Evolutionary conservation across 2,888 invertebrate genomes (phyloP), one percentile per base, ranked within the genome.

Genomic region (Melikaiella ostensackeni): DNA sequence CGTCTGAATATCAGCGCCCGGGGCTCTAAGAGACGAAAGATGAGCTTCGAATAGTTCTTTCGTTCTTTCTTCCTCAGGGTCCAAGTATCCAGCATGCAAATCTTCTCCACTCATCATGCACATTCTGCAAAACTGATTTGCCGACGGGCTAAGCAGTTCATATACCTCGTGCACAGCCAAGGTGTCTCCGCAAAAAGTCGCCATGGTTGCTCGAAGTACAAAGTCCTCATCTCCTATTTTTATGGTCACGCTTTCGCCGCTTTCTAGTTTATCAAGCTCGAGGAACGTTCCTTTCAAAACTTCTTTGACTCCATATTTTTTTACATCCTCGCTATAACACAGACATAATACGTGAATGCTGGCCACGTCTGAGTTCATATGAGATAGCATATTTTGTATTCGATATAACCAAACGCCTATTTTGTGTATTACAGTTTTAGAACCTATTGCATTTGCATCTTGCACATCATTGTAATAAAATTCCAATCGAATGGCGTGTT

Each of bases 91-190:
- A 7, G 2, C 33, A 3, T 24, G 42, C 7, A 76, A 21, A 5
- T 66, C 24, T 19, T 30, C 27, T 1, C 55, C 55, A 50, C 30
- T 33, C 33, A 38, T 64, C n/a, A 76, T 57, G 63, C 66, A 76
- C 66, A 42, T 24, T 8, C 66, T 13, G 19, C 46, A 70, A 70
- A 70, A 70, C 5, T 16, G 19, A 70, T 70, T 70, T 2, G 82
- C 81, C 11, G 78, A 76, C 35, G 82, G 82, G 21, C 78, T 74
- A 33, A 82, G 61, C n/a, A 81, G 50, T 13, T 81, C 80, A 63
- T 64, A 82, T 0, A 84, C 75, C 50, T 81, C 66, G 63, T 83
- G 82, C 1, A 81, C 81, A 7, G 84, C 82, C 11, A 82, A 64
- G 8, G 79, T 79, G 66, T 83, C 82, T 0, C 77, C 81, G 75